A percentile compares a stretch with the other conserved stretches of the same genome.
Evolutionary conservation across 2,797 vertebrate genomes (phyloP).

Genomic region (Spheniscus humboldti): DNA sequence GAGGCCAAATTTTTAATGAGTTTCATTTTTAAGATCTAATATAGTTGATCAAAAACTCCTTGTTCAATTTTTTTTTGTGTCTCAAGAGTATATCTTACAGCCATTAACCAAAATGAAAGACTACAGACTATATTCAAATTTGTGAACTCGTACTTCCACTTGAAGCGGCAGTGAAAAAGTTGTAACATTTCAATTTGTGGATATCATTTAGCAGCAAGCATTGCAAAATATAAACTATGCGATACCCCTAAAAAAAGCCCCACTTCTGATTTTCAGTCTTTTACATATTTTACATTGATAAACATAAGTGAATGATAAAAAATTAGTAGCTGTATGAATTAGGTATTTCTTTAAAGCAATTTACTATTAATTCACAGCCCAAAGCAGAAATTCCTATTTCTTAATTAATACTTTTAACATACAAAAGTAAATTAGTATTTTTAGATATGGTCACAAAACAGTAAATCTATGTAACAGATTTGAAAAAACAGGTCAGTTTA

Average conservation of each 20-base stretch:
- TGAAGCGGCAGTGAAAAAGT: not conserved
- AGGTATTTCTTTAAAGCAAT: not conserved
- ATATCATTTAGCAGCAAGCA: not conserved
- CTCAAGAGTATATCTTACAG: not conserved
- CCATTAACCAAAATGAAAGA: not conserved
- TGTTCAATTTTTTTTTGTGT: not conserved
- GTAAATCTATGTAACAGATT: not conserved
- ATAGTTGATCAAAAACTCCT: not conserved
- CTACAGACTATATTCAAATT: not conserved
- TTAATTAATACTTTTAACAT: not conserved
- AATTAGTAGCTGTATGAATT: not conserved
- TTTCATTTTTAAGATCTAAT: not conserved
- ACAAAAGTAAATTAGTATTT: not conserved
- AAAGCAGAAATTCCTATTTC: not conserved
- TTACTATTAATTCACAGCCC: not conserved
- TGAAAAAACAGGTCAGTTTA: not conserved
- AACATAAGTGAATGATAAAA: not conserved
- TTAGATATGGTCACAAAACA: not conserved
- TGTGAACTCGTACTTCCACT: not conserved
- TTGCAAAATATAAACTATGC: not conserved
- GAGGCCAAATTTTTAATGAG: not conserved
- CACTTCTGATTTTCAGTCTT: not conserved
- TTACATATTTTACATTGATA: not conserved
- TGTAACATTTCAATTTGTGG: not conserved
- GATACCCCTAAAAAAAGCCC: not conserved